These are phyloP conservation scores for Himantopus leucocephalus DNA, from an alignment of 2,113 vertebrate species.

Conservation along the genomic window DNA sequence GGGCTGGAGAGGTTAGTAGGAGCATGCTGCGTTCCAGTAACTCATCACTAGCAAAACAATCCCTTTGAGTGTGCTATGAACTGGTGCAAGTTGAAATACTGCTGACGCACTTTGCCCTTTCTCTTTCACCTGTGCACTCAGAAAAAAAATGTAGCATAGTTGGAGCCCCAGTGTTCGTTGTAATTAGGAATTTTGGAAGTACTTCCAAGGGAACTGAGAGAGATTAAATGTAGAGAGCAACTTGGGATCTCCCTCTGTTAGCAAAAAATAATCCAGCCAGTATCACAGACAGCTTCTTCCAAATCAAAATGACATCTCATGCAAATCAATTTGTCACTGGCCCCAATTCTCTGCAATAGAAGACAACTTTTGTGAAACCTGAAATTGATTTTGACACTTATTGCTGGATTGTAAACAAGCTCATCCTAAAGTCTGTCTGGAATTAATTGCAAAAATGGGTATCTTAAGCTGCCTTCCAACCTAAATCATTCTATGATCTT, in stretches of 20 bases:
- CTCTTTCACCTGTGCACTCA: not conserved
- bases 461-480: not conserved
- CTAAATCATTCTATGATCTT: not conserved
- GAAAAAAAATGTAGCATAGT: not conserved
- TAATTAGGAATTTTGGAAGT: not conserved
- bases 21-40: not conserved
- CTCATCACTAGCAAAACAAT: not conserved
- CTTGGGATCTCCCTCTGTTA: not conserved
- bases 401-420: not conserved
- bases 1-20: not conserved
- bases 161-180: not conserved
- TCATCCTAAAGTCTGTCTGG: not conserved
- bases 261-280: not conserved
- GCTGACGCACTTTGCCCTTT: not conserved
- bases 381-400: not conserved
- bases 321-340: not conserved
- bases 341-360: not conserved
- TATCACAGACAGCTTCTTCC: not conserved
- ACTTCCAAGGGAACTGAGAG: not conserved
- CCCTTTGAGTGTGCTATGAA: not conserved
- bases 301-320: not conserved
- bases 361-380: not conserved
- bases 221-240: not conserved
- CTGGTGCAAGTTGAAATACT: not conserved
- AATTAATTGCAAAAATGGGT: not conserved